Percentiles rank a stretch among this genome's conserved stretches.
Evolutionary conservation across 1,140 invertebrate species (phyloP).

Genomic region (Polypedilum vanderplanki): DNA sequence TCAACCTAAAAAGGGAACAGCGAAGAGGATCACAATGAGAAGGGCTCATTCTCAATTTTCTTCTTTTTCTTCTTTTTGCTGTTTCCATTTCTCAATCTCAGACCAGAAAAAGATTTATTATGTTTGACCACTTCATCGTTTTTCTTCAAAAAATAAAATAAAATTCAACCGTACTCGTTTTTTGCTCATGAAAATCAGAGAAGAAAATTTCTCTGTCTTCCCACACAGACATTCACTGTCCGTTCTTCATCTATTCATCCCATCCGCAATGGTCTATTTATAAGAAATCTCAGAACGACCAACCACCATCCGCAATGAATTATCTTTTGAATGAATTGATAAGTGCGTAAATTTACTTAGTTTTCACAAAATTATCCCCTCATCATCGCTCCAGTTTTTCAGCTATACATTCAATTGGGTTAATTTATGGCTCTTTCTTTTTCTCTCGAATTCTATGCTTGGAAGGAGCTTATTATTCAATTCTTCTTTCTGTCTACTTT

Average conservation of each 20-base stretch:
- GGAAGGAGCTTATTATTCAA: neutral
- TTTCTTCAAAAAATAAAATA: neutral
- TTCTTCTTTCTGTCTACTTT: neutral
- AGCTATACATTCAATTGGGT: conserved; percentile 11
- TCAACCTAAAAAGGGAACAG: neutral
- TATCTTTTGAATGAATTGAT: neutral
- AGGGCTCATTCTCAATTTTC: neutral
- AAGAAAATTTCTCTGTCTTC: too few species aligned
- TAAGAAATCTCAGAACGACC: too few species aligned
- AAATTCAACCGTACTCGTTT: neutral
- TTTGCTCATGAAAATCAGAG: too few species aligned
- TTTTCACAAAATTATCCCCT: conserved; percentile 17
- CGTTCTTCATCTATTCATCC: too few species aligned
- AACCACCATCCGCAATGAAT: neutral
- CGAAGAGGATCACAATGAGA: neutral
- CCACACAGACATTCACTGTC: too few species aligned
- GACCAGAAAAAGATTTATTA: conserved; percentile 5
- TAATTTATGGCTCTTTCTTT: neutral
- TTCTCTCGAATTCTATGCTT: neutral
- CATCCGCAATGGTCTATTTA: too few species aligned
- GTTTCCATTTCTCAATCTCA: conserved; percentile 11
- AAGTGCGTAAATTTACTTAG: neutral
- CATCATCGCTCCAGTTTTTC: neutral
- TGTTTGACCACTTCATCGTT: conserved; percentile 17
- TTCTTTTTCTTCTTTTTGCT: neutral